A percentile compares a stretch with the other conserved stretches of the same genome.
These are phyloP conservation scores for Lepeophtheirus nordmannii DNA, from an alignment of 2,888 invertebrate genomes.

Conservation along the genomic window DNA sequence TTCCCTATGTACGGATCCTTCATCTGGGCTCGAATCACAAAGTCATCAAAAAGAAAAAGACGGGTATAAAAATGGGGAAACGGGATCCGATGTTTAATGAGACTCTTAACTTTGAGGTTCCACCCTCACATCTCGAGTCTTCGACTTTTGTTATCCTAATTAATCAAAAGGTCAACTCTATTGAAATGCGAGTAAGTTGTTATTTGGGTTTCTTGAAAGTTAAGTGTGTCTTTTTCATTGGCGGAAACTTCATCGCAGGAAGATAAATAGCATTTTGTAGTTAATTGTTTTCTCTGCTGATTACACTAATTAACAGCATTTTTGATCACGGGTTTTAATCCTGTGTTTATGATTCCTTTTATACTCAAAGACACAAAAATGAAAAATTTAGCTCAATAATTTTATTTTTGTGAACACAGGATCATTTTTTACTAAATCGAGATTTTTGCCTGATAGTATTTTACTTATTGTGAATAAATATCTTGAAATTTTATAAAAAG, in stretches of 20 bases:
- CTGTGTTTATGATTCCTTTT: too few species aligned
- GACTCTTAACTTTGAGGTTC: constrained; percentile 37
- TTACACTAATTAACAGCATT: too few species aligned
- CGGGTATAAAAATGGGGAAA: constrained; percentile 31
- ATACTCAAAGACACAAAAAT: too few species aligned
- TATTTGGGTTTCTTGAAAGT: too few species aligned
- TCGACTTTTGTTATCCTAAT: constrained; percentile 35
- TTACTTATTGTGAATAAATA: too few species aligned
- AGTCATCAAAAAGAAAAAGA: constrained; percentile 36
- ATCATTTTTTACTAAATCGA: too few species aligned
- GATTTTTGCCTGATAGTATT: too few species aligned
- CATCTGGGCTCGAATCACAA: constrained; percentile 36
- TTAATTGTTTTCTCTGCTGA: not conserved
- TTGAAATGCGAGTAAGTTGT: not conserved
- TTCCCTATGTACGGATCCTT: constrained; percentile 36
- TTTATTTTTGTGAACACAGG: too few species aligned
- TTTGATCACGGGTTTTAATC: too few species aligned
- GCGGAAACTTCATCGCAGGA: not conserved
- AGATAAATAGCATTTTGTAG: not conserved
- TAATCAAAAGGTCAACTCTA: constrained; percentile 30
- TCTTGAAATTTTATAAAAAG: too few species aligned
- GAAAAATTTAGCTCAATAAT: too few species aligned
- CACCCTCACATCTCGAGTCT: constrained; percentile 34
- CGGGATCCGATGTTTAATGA: constrained; percentile 37
- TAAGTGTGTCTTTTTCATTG: not conserved